A percentile compares a stretch with the other conserved stretches of the same genome.
These are phyloP conservation scores for Sinonovacula constricta DNA, from an alignment of 1,140 invertebrate species.

Conservation along the genomic window DNA sequence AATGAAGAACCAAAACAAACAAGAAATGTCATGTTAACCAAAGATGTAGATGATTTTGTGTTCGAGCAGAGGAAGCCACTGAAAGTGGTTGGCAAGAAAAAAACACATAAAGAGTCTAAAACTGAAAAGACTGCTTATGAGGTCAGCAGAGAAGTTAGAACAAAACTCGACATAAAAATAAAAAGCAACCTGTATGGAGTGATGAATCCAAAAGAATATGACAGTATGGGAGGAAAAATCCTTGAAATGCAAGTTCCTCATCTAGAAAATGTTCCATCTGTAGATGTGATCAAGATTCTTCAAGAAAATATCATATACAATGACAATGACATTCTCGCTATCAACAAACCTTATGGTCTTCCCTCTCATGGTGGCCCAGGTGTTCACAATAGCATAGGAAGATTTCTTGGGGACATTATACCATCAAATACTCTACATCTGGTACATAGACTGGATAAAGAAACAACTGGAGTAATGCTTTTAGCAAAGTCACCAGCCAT, in stretches of 20 bases:
- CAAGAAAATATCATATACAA: constrained; percentile 69
- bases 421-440: constrained; percentile 75
- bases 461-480: constrained; percentile 80
- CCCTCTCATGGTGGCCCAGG: constrained; percentile 76
- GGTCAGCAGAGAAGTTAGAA: constrained; percentile 57
- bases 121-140: constrained; percentile 55
- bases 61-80: too few relatives aligned
- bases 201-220: constrained; percentile 37
- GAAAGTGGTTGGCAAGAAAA: background rate
- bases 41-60: too few relatives aligned
- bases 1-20: too few relatives aligned
- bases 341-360: constrained; percentile 81
- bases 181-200: constrained; percentile 12
- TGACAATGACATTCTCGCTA: constrained; percentile 78
- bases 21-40: too few relatives aligned
- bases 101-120: background rate
- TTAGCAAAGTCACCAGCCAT: constrained; percentile 73
- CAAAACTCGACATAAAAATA: constrained; percentile 31
- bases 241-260: constrained; percentile 70
- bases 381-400: constrained; percentile 72
- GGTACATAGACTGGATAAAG: constrained; percentile 81
- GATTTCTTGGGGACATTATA: constrained; percentile 75
- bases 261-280: constrained; percentile 55
- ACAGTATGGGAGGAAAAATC: constrained; percentile 71
- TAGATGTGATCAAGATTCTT: constrained; percentile 63